Percentiles rank a stretch among this genome's conserved stretches.
These are phyloP conservation scores for Hydropsyche tenuis DNA, from an alignment of 1,140 invertebrate species.

Conservation along the genomic window DNA sequence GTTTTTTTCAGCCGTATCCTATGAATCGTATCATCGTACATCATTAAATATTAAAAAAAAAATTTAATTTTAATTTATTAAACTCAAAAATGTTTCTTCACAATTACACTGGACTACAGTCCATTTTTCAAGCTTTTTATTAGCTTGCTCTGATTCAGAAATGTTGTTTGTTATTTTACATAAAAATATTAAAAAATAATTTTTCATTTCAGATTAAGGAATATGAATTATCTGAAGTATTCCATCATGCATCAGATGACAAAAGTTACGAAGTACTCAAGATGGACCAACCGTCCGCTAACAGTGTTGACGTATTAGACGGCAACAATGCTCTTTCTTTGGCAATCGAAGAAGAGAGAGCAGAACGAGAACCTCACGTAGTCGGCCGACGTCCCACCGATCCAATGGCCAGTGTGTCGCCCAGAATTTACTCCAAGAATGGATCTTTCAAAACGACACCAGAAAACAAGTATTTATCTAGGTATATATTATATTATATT, in stretches of 20 bases:
- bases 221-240: slow-evolving; percentile 85
- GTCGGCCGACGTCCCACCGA: slow-evolving; percentile 51
- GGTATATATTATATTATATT: slow-evolving; percentile 50
- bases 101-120: too few species aligned
- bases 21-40: too few species aligned
- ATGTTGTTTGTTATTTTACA: too few species aligned
- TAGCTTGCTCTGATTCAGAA: too few species aligned
- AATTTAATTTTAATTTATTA: too few species aligned
- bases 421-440: slow-evolving; percentile 51
- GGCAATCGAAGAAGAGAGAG: slow-evolving; percentile 77
- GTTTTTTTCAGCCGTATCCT: too few species aligned
- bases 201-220: slow-evolving; percentile 73
- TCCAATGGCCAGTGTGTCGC: slow-evolving; percentile 35
- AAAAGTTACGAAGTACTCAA: slow-evolving; percentile 76
- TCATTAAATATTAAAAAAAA: too few species aligned
- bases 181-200: neutral
- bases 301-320: slow-evolving; percentile 68
- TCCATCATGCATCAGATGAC: slow-evolving; percentile 80
- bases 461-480: slow-evolving; percentile 58
- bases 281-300: slow-evolving; percentile 69
- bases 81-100: too few species aligned
- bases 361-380: slow-evolving; percentile 66
- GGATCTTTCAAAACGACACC: slow-evolving; percentile 56
- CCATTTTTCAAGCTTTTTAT: too few species aligned
- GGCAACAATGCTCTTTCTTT: slow-evolving; percentile 80